Base-by-base conservation (phyloP, 2,113 vertebrate genomes). In the Carettochelys insculpta region DNA sequence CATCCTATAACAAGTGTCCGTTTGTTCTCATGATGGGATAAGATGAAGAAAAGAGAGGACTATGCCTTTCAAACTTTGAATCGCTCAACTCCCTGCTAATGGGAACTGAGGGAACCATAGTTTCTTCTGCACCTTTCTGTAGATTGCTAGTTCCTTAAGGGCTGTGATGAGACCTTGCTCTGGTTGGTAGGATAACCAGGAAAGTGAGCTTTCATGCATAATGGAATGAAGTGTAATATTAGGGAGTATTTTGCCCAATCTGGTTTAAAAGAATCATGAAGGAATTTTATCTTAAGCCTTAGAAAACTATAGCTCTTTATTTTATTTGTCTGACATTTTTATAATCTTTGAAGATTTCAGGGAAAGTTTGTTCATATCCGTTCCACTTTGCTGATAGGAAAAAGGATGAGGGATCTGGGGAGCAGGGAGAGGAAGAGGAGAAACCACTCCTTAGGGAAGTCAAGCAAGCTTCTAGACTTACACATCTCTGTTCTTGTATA, bases 361-460 rank as follows among this genome's bases (percentile, higher is more conserved):
- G 41, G 73, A 82, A 77, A 89, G 86, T 29, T 53, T 81, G 58
- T 22, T n/a, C 41, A 86, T 81, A 17, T 87, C 53, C 92, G 84
- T 86, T 91, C 12, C 11, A 53, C 47, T 92, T 90, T 87, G 58
- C 76, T 92, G 86, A 94, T 56, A 75, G 89, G 82, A 92, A 95
- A 61, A 82, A 85, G 85, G 50, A 65, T 41, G 65, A 85, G 58
- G 45, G 51, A 61, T 78, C 73, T 78, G 27, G 79, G 65, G 34
- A 48, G 13, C 12, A 34, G 56, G 14, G 31, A 61, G 56, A 61
- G 31, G 80, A 61, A 31, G 71, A 38, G 29, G 27, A n/a, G n/a
- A 86, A 75, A 92, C 61, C 54, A 77, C 56, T 56, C 43, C 41
- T 41, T 82, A 84, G 77, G 82, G 86, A 93, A 94, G 85, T 89